These are phyloP conservation scores for Caloenas nicobarica DNA, from an alignment of 2,113 vertebrate genomes.

Conservation along the genomic window DNA sequence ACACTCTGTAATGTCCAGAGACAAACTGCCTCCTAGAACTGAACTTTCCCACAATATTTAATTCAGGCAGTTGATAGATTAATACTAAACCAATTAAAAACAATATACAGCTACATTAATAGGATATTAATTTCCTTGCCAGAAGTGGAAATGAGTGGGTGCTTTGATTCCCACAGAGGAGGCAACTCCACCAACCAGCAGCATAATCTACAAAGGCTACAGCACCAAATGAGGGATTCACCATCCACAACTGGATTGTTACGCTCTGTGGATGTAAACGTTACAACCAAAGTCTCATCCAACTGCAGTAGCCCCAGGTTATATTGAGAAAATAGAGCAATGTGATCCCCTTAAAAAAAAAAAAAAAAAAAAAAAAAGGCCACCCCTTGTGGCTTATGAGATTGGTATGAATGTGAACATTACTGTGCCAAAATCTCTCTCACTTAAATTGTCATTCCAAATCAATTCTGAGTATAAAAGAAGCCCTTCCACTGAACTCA, in stretches of 20 bases:
- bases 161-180: constrained; percentile 28
- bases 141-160: constrained; percentile 7
- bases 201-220: constrained; percentile 31
- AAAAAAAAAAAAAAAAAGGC: background rate
- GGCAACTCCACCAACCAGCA: background rate
- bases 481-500: background rate
- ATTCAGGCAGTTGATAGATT: constrained; percentile 7
- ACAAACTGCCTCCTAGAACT: constrained; percentile 22
- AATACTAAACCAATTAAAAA: constrained; percentile 53
- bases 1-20: constrained; percentile 18
- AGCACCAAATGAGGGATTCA: constrained; percentile 7
- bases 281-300: constrained; percentile 6
- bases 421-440: constrained; percentile 6
- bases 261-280: background rate
- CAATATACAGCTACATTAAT: constrained; percentile 12
- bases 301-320: background rate
- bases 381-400: background rate
- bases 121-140: constrained; percentile 32
- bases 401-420: background rate
- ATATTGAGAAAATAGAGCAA: constrained; percentile 17
- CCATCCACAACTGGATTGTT: background rate
- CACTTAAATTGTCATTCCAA: constrained; percentile 12
- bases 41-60: background rate
- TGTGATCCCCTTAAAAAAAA: background rate
- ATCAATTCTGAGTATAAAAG: constrained; percentile 38